A percentile compares a stretch with the other conserved stretches of the same genome.
These are phyloP conservation scores for Novumbra hubbsi DNA, from an alignment of 2,797 vertebrate species.

Conservation along the genomic window DNA sequence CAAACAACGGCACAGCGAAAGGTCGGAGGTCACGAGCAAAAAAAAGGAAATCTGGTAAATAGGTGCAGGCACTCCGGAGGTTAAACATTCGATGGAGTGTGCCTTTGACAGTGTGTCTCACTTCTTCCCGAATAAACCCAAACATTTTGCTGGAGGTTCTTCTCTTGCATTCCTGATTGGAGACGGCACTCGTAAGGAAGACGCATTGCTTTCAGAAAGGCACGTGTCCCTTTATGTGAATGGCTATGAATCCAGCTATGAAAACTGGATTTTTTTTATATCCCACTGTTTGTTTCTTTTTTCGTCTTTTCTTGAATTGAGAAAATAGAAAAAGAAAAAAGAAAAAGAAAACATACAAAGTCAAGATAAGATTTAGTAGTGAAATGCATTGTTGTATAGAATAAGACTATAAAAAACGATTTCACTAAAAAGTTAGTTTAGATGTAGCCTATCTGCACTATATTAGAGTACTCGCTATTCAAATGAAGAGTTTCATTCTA, in stretches of 20 bases:
- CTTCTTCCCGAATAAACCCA: slow-evolving; percentile 26
- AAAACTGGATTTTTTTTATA: not conserved
- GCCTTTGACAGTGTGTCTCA: slow-evolving; percentile 37
- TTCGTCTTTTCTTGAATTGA: not conserved
- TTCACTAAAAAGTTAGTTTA: not conserved
- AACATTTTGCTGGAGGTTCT: slow-evolving; percentile 21
- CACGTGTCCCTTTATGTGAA: slow-evolving; percentile 13
- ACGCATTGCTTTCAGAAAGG: not conserved
- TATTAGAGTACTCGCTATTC: not conserved
- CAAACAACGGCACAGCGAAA: slow-evolving; percentile 45
- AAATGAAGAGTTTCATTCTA: slow-evolving; percentile 1
- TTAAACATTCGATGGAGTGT: slow-evolving; percentile 50
- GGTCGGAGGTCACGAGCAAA: slow-evolving; percentile 57
- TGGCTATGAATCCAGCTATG: not conserved
- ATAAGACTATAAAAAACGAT: not conserved
- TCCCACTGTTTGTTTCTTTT: not conserved
- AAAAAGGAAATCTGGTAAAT: slow-evolving; percentile 63
- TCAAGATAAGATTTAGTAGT: not conserved
- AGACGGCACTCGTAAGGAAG: slow-evolving; percentile 12
- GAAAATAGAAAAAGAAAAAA: too few species aligned
- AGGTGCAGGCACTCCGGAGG: slow-evolving; percentile 23
- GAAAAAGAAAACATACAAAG: not conserved
- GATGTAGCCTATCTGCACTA: not conserved
- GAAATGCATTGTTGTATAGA: not conserved
- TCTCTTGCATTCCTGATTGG: slow-evolving; percentile 33